Evolutionary conservation across 2,888 invertebrate genomes (phyloP), one percentile per base, ranked within the genome.

Genomic region (Caenorhabditis wallacei): DNA sequence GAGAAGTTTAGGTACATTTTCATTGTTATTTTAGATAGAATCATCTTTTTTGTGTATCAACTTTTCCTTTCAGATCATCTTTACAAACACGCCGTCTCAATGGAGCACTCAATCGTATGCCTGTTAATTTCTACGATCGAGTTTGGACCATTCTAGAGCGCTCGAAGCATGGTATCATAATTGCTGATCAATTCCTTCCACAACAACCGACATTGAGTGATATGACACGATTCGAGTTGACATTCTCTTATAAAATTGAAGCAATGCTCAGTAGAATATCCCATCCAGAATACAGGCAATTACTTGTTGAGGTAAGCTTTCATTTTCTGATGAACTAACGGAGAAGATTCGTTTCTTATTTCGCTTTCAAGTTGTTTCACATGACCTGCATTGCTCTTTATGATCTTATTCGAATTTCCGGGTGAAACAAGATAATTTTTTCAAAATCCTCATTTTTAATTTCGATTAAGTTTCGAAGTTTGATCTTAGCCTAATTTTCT

Each of bases 221-320:
- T 93, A 97, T 99, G 97, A 97, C 97, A 0, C 95, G 96, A 88
- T 97, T 97, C 80, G 99, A 99, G 93, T 94, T 98, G 86, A 96
- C 96, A 85, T 99, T 99, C 94, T 95, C 98, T 24, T 94, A 98
- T 84, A 93, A 96, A 54, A 97, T 99, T 10, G 98, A 99, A 93
- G 95, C 95, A 88, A 94, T 95, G 93, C 93, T 95, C 71, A 94
- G 95, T 91, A 94, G 94, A 84, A 94, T 95, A 80, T 93, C 93
- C 20, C 93, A 94, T 80, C 95, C 95, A 0, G 95, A 95, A 86
- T 95, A 95, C 92, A 93, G 95, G 24, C 95, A 95, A 91, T 93
- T 95, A 75, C 93, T 95, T 79, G 95, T 95, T 1, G 95, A 95
- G 93, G 94, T 94, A 30, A 11, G 51, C 22, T n/a, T 18, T 20